A percentile compares a stretch with the other conserved stretches of the same genome.
phyloP scores from a whole-genome alignment of 2,888 invertebrate species.

The Loripinus fragilis region DNA sequence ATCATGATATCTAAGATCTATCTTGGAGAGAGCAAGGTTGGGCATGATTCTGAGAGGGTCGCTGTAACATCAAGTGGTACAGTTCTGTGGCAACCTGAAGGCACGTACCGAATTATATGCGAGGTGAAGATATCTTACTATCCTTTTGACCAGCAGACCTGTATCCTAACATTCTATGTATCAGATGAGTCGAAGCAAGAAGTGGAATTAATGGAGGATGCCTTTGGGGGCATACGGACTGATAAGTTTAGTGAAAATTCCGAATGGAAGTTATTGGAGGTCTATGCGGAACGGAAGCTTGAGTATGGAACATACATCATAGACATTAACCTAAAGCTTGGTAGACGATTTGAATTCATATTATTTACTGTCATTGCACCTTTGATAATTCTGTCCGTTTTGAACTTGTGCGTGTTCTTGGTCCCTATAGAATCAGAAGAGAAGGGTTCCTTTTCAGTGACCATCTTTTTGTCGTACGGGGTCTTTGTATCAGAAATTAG shows the following conservation, averaged over 20 bases:
- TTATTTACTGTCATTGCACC: slow-evolving; percentile 53
- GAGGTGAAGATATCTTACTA: slow-evolving; percentile 56
- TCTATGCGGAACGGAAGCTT: slow-evolving; percentile 16
- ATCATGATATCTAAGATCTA: slow-evolving; percentile 48
- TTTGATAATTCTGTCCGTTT: slow-evolving; percentile 47
- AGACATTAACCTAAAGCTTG: slow-evolving; percentile 38
- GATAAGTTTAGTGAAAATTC: slow-evolving; percentile 51
- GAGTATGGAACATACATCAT: slow-evolving; percentile 40
- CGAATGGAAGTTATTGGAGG: slow-evolving; percentile 42
- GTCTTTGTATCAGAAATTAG: slow-evolving; percentile 55
- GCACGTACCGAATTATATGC: slow-evolving; percentile 34
- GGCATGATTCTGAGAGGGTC: slow-evolving; percentile 4
- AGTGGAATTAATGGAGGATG: slow-evolving; percentile 31
- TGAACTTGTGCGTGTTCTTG: slow-evolving; percentile 54
- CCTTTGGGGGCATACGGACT: slow-evolving; percentile 23
- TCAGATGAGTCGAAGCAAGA: slow-evolving; percentile 47
- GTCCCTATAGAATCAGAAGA: slow-evolving; percentile 59
- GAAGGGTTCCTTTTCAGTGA: slow-evolving; percentile 58
- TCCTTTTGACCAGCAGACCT: slow-evolving; percentile 55
- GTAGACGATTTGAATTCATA: slow-evolving; percentile 47
- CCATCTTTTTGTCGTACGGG: slow-evolving; percentile 56
- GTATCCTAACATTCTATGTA: slow-evolving; percentile 49
- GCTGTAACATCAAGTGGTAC: slow-evolving; percentile 6
- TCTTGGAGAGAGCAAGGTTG: not conserved
- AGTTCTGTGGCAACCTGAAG: slow-evolving; percentile 34